Conservation (phyloP, 2,113 vertebrate species). For the Phasianus colchicus region DNA sequence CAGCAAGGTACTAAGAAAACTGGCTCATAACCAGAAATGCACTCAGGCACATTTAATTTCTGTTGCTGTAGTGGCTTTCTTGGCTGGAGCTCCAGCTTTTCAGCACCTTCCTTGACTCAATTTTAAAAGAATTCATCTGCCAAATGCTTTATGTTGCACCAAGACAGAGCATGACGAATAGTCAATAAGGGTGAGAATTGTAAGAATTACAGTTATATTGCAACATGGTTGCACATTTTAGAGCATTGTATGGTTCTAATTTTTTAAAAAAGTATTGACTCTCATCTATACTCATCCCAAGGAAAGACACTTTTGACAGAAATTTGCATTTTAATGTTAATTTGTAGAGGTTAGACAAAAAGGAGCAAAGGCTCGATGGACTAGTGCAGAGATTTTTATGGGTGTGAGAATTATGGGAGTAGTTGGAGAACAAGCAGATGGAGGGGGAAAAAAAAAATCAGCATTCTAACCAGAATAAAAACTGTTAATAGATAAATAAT, state of each 20-base stretch:
- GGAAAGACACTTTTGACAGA: neutral
- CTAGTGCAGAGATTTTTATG: neutral
- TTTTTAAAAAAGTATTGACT: neutral
- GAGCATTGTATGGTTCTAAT: neutral
- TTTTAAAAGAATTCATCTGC: neutral
- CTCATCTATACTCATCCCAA: neutral
- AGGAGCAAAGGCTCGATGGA: neutral
- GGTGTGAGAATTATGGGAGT: neutral
- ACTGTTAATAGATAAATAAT: neutral
- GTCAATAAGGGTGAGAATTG: neutral
- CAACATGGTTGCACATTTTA: neutral
- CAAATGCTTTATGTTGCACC: neutral
- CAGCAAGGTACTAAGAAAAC: neutral
- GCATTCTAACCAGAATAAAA: neutral
- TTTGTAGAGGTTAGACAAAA: neutral
- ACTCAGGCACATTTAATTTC: neutral
- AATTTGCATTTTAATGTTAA: neutral
- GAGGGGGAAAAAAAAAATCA: neutral
- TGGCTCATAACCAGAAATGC: neutral
- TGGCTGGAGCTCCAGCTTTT: neutral
- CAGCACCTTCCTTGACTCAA: neutral
- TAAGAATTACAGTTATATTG: neutral
- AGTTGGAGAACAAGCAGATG: neutral
- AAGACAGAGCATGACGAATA: neutral
- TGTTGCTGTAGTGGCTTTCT: neutral